Percentiles rank a stretch among this genome's conserved stretches.
Conservation (phyloP, 2,113 vertebrate species). For the Corythaeola cristata region DNA sequence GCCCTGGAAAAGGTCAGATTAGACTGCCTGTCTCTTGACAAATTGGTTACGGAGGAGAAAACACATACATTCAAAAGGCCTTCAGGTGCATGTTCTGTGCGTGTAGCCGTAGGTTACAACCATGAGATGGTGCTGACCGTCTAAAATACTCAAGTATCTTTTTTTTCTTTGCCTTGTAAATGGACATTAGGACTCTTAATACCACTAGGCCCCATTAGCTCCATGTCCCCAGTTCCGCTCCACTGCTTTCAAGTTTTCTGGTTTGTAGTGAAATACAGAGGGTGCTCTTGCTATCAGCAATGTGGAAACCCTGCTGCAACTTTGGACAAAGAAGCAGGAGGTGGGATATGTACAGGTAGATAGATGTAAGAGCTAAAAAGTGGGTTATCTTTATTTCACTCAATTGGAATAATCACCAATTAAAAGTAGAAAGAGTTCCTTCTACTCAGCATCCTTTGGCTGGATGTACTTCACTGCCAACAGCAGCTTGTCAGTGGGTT, state of each 20-base stretch:
- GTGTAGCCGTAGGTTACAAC: background rate
- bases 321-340: background rate
- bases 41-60: background rate
- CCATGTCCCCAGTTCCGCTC: background rate
- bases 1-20: background rate
- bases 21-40: background rate
- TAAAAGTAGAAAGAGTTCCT: background rate
- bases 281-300: background rate
- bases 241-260: background rate
- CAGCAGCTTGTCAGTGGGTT: background rate
- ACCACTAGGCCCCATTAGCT: background rate
- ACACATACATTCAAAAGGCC: background rate
- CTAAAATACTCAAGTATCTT: background rate
- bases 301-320: background rate
- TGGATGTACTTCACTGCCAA: background rate
- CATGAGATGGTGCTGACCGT: background rate
- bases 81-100: background rate
- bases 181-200: background rate
- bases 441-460: background rate
- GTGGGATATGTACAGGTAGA: background rate
- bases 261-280: background rate
- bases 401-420: background rate
- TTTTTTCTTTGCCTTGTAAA: background rate
- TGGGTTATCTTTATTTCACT: background rate
- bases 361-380: background rate